Percentiles rank a stretch among this genome's conserved stretches.
Evolutionary conservation across 2,888 invertebrate genomes (phyloP).

Genomic region (Formica aserva): DNA sequence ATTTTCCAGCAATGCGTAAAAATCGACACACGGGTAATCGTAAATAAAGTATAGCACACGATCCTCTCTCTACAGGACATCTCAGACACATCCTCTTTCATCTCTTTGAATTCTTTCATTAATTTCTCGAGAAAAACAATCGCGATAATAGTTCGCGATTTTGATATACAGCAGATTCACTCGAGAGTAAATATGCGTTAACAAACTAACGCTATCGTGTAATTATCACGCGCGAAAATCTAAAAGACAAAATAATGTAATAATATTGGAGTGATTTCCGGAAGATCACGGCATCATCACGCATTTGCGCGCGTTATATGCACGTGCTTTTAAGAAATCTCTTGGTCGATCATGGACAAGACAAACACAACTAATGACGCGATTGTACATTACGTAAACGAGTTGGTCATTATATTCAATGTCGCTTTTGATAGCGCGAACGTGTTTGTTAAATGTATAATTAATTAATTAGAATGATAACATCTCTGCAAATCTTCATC

Average conservation of each 20-base stretch:
- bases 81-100: not conserved
- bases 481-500: not conserved
- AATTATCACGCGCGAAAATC: not conserved
- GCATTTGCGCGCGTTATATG: slow-evolving; percentile 32
- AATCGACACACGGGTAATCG: not conserved
- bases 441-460: slow-evolving; percentile 25
- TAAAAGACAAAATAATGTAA: not conserved
- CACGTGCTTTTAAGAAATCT: slow-evolving; percentile 51
- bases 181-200: not conserved
- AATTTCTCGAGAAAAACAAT: not conserved
- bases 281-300: slow-evolving; percentile 42
- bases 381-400: slow-evolving; percentile 18
- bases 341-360: slow-evolving; percentile 23
- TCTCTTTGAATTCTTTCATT: not conserved
- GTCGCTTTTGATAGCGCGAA: not conserved
- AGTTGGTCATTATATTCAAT: slow-evolving; percentile 44
- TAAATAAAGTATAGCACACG: not conserved
- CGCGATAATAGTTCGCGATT: not conserved
- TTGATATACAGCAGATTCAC: not conserved
- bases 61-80: not conserved
- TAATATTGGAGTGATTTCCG: not conserved
- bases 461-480: slow-evolving; percentile 28
- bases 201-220: not conserved
- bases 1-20: not conserved
- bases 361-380: not conserved